Evolutionary conservation across 2,113 vertebrate genomes (phyloP).

Genomic region (Laticauda laticaudata): DNA sequence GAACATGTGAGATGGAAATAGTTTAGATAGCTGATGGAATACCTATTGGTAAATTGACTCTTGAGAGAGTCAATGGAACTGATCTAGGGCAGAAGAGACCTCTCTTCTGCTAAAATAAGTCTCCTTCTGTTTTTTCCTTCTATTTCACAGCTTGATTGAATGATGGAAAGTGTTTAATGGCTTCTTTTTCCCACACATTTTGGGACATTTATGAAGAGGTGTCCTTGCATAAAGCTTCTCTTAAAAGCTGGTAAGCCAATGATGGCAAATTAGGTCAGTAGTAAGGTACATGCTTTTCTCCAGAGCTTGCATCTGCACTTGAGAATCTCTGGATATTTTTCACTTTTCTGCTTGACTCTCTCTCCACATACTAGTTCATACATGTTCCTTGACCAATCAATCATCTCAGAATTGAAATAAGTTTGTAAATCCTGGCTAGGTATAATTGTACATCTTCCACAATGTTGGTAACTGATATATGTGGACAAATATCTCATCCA

Average conservation of each 20-base stretch:
- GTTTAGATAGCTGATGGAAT: background rate
- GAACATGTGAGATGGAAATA: background rate
- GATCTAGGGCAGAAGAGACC: background rate
- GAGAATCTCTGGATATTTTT: background rate
- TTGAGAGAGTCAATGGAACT: background rate
- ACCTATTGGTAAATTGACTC: background rate
- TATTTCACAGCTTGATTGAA: background rate
- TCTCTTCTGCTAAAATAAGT: background rate
- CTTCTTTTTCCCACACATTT: background rate
- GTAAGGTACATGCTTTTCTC: background rate
- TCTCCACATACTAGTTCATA: background rate
- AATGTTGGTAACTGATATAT: background rate
- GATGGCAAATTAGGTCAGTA: background rate
- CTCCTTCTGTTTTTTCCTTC: background rate
- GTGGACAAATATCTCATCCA: background rate
- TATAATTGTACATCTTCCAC: background rate
- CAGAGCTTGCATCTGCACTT: background rate
- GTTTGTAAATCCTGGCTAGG: background rate
- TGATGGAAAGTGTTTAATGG: background rate
- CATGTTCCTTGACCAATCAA: background rate
- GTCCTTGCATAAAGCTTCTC: background rate
- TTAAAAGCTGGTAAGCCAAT: background rate
- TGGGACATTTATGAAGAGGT: background rate
- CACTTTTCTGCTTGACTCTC: background rate
- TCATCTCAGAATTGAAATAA: background rate